Evolutionary conservation across 2,888 invertebrate genomes (phyloP), one percentile per base, ranked within the genome.

Genomic region (Tinea semifulvella): DNA sequence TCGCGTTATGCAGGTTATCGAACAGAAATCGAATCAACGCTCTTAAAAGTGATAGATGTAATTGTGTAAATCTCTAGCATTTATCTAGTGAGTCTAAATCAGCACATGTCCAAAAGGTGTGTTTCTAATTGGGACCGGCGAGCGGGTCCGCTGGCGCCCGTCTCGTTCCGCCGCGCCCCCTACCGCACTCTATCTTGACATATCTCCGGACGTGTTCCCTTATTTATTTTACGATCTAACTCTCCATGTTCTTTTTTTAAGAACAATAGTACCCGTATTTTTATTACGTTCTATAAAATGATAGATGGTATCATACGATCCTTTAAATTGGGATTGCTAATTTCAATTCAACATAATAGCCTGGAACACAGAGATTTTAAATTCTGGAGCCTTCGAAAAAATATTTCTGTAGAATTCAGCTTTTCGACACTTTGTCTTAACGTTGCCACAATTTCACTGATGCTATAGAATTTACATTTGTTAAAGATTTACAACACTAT

Each of bases 151-250:
- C 47, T 51, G 54, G 52, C 65, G 50, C 50, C 50, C 28, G 40
- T 35, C n/a, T n/a, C 17, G 25, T 26, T 38, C 58, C 51, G 60
- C 58, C 61, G 27, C 55, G 56, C 72, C 70, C 71, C 70, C 72
- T 68, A 70, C 67, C 66, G 73, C 65, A 68, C 63, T 58, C 72
- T 80, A 80, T 80, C 79, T 80, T 75, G 79, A 79, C 77, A 71
- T 68, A 80, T 80, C 79, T 79, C 74, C 72, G 74, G 74, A 73
- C 73, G 72, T 63, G 58, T 65, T 66, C 70, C 74, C 76, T 73
- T 74, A 73, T 75, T 76, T 74, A 76, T 73, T 79, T 80, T 80
- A 80, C 67, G 77, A 76, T 70, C 75, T 66, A 71, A 73, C 69
- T 74, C 74, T 68, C 70, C 13, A 36, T 36, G 22, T 35, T 28